Evolutionary conservation across 2,888 invertebrate genomes (phyloP).

Genomic region (Drosophila acutilabella): DNA sequence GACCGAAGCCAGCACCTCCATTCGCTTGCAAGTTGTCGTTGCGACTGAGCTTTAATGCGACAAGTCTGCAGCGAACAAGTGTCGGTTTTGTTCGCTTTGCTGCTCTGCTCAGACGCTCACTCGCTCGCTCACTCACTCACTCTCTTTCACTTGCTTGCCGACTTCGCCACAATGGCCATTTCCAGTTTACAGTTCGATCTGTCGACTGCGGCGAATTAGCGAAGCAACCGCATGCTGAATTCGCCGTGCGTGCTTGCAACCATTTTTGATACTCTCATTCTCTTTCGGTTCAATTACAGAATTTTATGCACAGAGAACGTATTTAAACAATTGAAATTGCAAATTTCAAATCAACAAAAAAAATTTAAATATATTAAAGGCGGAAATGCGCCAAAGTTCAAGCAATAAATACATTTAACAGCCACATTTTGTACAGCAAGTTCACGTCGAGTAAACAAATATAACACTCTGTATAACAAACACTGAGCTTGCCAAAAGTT

Average conservation of each 20-base stretch:
- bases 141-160: conserved; percentile 1
- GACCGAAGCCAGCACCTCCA: conserved; percentile 83
- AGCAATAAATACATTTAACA: conserved; percentile 12
- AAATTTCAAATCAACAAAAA: conserved; percentile 28
- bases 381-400: conserved; percentile 51
- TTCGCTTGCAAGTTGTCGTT: conserved; percentile 85
- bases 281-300: conserved; percentile 24
- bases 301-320: conserved; percentile 6
- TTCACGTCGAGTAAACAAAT: neutral
- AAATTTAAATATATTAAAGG: conserved; percentile 36
- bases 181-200: conserved; percentile 68
- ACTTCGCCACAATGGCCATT: conserved; percentile 36
- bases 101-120: conserved; percentile 22
- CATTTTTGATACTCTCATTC: conserved; percentile 29
- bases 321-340: conserved; percentile 53
- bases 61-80: conserved; percentile 80
- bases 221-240: conserved; percentile 23
- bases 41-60: conserved; percentile 84
- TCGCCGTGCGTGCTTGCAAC: conserved; percentile 50
- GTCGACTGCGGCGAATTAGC: conserved; percentile 1
- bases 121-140: neutral
- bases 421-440: neutral
- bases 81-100: conserved; percentile 63
- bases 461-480: neutral
- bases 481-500: no score